Base-by-base conservation (phyloP, 2,797 vertebrate genomes). In the Sardinella longiceps region DNA sequence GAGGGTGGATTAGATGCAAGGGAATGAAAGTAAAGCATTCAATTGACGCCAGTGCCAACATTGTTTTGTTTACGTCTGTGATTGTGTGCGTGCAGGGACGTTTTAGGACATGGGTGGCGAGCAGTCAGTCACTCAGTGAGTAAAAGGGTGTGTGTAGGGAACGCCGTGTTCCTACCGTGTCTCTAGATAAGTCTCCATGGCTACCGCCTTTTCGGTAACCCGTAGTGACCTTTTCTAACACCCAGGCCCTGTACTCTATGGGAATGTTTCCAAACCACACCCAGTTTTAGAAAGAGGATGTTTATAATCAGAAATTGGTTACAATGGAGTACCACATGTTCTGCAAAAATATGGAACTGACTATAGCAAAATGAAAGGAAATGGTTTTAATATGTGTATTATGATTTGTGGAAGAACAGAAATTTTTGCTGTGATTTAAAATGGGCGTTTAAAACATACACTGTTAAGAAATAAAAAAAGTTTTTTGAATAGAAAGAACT, bases 281-380 rank as follows among this genome's bases (percentile, higher is more conserved):
- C 70, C 70, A 77, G 70, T 77, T 77, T 43, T 43, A 77, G 37
- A 77, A 77, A 39, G 66, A 77, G 37, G 70, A 77, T 77, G 66
- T 70, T 70, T 70, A 37, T 3, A 70, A 37, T 70, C 11, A 30
- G 5, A 14, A 30, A 18, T 70, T 14, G 33, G 66, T 43, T 74
- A 12, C 66, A 70, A 70, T 18, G 15, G 66, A 70, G 66, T 1
- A 6, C 30, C 4, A 15, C 66, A 77, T 77, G 18, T 33, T 2
- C 70, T 11, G 70, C 70, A 39, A 18, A 39, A 39, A 74, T 5
- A 37, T 1, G 14, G 66, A 74, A 39, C 30, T 18, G 46, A 70
- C 14, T 30, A 28, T 12, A 18, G 33, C 15, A 70, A 70, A 70
- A 30, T 30, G 2, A 37, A 15, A 70, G 66, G 14, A 37, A 70